Percentiles rank a stretch among this genome's conserved stretches.
Evolutionary conservation across 1,140 invertebrate genomes (phyloP).

Genomic region (Drosophila nigrodunni): DNA sequence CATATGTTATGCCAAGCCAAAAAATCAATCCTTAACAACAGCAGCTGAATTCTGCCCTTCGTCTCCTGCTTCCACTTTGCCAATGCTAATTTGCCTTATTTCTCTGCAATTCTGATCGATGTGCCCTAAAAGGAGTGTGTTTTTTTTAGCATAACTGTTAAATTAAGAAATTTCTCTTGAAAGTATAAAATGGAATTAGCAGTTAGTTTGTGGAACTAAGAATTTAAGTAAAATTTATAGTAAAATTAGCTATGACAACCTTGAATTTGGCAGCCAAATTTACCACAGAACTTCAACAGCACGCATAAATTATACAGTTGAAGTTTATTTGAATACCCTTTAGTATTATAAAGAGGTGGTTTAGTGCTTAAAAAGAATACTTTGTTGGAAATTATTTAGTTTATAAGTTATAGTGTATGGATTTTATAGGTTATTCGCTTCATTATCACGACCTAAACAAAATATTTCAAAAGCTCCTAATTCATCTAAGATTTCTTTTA

Average conservation of each 20-base stretch:
- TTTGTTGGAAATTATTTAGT: too few relatives aligned
- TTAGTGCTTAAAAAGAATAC: neutral
- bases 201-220: constrained; percentile 1
- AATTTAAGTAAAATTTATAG: neutral
- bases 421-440: too few relatives aligned
- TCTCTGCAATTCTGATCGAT: constrained; percentile 37
- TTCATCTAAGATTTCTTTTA: too few relatives aligned
- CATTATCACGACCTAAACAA: too few relatives aligned
- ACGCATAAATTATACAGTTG: constrained; percentile 59
- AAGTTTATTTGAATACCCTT: constrained; percentile 15
- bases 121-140: constrained; percentile 26
- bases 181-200: neutral
- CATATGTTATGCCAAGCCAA: constrained; percentile 32
- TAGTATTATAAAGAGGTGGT: neutral
- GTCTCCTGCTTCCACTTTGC: neutral
- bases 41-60: neutral
- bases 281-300: neutral
- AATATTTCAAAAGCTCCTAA: too few relatives aligned
- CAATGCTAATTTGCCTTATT: constrained; percentile 44
- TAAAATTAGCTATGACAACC: neutral
- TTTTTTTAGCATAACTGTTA: constrained; percentile 28
- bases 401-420: neutral
- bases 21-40: constrained; percentile 26
- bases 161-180: neutral
- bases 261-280: neutral